phyloP scores from a whole-genome alignment of 2,113 vertebrate species.

The Campylomormyrus numenius region DNA sequence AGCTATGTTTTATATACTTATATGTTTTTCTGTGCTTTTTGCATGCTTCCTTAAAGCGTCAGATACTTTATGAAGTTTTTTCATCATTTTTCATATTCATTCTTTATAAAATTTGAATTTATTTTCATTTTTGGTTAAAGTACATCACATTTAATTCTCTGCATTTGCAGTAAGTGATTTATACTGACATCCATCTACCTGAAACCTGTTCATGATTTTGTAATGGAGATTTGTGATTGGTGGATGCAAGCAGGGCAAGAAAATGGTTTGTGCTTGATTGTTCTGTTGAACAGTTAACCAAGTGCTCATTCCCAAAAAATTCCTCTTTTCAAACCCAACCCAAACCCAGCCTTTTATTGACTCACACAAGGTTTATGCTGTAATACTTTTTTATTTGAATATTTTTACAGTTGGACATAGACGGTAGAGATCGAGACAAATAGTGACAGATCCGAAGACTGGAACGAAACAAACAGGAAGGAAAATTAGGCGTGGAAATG shows the following conservation, averaged over 20 bases:
- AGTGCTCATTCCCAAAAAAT: background rate
- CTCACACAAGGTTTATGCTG: too few species aligned
- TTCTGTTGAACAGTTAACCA: background rate
- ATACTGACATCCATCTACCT: background rate
- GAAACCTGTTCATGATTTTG: background rate
- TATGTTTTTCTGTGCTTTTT: background rate
- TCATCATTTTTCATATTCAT: background rate
- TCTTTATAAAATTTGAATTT: background rate
- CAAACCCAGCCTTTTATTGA: too few species aligned
- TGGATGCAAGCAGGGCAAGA: background rate
- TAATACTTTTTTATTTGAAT: too few species aligned
- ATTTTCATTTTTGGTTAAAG: background rate
- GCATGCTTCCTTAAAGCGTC: background rate
- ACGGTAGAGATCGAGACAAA: background rate
- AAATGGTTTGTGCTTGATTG: background rate
- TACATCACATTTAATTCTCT: background rate
- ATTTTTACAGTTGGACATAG: too few species aligned
- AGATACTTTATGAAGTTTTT: background rate
- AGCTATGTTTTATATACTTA: background rate
- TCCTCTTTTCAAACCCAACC: background rate
- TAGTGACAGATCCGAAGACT: background rate
- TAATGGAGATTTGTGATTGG: background rate
- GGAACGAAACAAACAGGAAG: background rate
- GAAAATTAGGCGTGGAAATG: background rate
- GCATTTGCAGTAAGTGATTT: background rate